Evolutionary conservation across 2,113 vertebrate species (phyloP).

Genomic region (Oryzias melastigma): DNA sequence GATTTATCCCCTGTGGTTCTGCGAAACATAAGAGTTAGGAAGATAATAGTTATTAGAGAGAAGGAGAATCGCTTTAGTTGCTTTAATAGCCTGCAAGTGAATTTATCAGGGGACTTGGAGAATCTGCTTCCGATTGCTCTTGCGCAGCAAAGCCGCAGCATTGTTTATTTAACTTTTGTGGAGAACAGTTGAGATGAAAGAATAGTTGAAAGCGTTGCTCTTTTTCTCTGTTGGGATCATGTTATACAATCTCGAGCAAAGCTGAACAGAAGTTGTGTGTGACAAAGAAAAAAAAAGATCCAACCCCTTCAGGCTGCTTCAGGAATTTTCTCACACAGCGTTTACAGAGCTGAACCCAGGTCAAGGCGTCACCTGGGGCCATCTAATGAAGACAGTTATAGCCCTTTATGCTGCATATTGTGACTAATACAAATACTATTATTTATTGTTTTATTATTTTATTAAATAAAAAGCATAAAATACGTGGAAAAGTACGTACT

Average conservation of each 20-base stretch:
- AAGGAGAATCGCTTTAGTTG: slow-evolving; percentile 60
- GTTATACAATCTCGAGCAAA: slow-evolving; percentile 9
- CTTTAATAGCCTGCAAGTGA: slow-evolving; percentile 58
- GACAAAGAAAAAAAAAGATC: slow-evolving; percentile 49
- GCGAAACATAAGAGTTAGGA: slow-evolving; percentile 51
- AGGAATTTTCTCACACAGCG: slow-evolving; percentile 61
- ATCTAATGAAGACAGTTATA: slow-evolving; percentile 71
- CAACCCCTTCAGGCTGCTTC: slow-evolving; percentile 58
- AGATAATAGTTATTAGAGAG: slow-evolving; percentile 72
- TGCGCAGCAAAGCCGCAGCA: not conserved
- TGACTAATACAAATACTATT: slow-evolving; percentile 26
- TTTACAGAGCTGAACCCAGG: slow-evolving; percentile 62
- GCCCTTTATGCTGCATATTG: slow-evolving; percentile 36
- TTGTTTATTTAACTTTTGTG: slow-evolving; percentile 13
- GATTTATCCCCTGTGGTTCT: slow-evolving; percentile 66
- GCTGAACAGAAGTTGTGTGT: slow-evolving; percentile 18
- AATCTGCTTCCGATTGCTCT: slow-evolving; percentile 41
- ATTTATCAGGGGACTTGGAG: slow-evolving; percentile 49
- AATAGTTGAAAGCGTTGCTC: slow-evolving; percentile 1
- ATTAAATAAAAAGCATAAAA: slow-evolving; percentile 27
- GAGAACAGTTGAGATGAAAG: slow-evolving; percentile 20
- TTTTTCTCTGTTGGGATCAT: not conserved
- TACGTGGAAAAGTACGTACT: not conserved
- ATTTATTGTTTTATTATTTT: not conserved
- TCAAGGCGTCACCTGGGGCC: slow-evolving; percentile 67